Conservation (phyloP, 2,888 invertebrate genomes). For the Petrolisthes cinctipes region DNA sequence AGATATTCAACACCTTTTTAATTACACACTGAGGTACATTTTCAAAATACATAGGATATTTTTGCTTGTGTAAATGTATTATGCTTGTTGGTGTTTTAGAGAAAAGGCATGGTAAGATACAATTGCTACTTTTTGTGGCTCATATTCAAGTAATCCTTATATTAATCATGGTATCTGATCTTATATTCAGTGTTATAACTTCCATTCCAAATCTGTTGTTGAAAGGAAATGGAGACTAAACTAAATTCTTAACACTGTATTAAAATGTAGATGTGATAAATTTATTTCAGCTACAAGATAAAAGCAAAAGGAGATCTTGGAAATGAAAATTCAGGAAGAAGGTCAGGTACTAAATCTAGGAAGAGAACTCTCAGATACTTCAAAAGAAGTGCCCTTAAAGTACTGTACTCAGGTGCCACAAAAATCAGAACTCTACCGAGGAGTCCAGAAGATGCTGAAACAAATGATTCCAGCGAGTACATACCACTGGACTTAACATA, state of each 20-base stretch:
- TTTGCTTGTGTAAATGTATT: too few relatives aligned
- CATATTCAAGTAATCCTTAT: not conserved
- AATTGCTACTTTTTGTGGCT: too few relatives aligned
- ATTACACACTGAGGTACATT: not conserved
- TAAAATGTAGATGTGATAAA: not conserved
- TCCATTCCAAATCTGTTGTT: not conserved
- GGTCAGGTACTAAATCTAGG: not conserved
- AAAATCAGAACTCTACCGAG: conserved; percentile 8
- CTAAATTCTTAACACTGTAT: not conserved
- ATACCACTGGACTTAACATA: conserved; percentile 31
- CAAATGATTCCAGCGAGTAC: not conserved
- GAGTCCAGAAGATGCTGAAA: not conserved
- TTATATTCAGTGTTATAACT: not conserved
- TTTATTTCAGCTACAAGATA: conserved; percentile 37
- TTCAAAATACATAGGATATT: not conserved
- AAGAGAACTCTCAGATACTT: conserved; percentile 32
- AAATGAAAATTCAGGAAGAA: not conserved
- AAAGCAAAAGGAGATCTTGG: conserved; percentile 25
- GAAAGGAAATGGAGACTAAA: not conserved
- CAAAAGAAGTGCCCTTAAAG: conserved; percentile 15
- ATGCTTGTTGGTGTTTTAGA: too few relatives aligned
- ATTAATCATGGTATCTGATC: not conserved
- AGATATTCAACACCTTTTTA: not conserved
- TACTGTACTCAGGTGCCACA: conserved; percentile 30
- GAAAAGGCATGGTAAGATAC: too few relatives aligned